phyloP scores from a whole-genome alignment of 2,888 invertebrate genomes.

The Cephus sareptanus region DNA sequence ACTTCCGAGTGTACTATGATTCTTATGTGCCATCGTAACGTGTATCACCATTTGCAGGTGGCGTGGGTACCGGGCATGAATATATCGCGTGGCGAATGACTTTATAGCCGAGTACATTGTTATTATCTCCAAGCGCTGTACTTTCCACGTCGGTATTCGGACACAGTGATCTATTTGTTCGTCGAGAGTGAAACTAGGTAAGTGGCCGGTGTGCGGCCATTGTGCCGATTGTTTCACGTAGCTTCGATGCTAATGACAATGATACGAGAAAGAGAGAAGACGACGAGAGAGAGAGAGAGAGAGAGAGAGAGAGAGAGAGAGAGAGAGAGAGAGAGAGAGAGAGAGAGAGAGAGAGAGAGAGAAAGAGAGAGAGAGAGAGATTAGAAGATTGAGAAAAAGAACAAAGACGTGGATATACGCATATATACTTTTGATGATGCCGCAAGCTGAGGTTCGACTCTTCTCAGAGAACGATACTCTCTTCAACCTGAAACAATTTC shows the following conservation, averaged over 20 bases:
- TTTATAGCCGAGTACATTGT: neutral
- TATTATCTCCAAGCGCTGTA: neutral
- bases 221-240: constrained; percentile 1
- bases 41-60: too few species aligned
- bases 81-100: neutral
- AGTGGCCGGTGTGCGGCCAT: neutral
- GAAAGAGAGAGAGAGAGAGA: too few species aligned
- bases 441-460: neutral
- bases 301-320: too few species aligned
- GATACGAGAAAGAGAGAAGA: too few species aligned
- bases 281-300: too few species aligned
- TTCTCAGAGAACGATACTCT: neutral
- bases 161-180: constrained; percentile 7
- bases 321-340: too few species aligned
- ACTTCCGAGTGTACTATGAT: too few species aligned
- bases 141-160: constrained; percentile 1
- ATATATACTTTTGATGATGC: neutral
- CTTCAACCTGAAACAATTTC: neutral
- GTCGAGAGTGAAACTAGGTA: constrained; percentile 3
- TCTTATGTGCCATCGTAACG: too few species aligned
- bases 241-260: neutral
- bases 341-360: too few species aligned
- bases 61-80: too few species aligned
- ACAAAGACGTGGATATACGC: too few species aligned
- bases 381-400: too few species aligned